Conservation (phyloP, 2,797 vertebrate genomes). For the Molossus molossus region DNA sequence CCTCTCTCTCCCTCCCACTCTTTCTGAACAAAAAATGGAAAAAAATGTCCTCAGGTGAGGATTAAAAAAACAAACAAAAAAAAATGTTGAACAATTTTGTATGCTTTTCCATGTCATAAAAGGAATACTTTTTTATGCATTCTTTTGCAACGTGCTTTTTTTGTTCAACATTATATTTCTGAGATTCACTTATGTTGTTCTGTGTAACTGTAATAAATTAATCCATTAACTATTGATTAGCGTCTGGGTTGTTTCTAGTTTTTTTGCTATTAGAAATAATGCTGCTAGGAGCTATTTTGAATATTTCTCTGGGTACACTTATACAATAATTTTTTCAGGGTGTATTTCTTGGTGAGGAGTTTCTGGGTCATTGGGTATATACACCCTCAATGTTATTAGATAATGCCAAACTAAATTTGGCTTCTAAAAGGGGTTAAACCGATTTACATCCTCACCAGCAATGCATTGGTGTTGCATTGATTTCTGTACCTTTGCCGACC, state of each 20-base stretch:
- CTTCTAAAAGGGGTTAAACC: not conserved
- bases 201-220: not conserved
- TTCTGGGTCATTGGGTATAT: not conserved
- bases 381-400: not conserved
- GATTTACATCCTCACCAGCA: not conserved
- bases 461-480: not conserved
- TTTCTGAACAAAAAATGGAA: too few relatives aligned
- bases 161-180: not conserved
- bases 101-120: not conserved
- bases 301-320: not conserved
- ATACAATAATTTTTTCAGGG: not conserved
- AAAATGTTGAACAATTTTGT: not conserved
- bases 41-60: too few relatives aligned
- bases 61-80: not conserved
- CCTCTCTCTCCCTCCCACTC: too few relatives aligned
- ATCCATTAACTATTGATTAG: not conserved
- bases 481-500: not conserved
- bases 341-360: not conserved
- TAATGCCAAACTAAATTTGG: not conserved
- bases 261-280: constrained; percentile 9
- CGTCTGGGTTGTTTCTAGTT: not conserved
- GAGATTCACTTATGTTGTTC: not conserved
- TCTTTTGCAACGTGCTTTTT: not conserved
- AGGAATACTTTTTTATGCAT: not conserved
- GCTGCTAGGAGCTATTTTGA: not conserved